phyloP scores from a whole-genome alignment of 2,888 invertebrate species.

The Ametastegia equiseti region DNA sequence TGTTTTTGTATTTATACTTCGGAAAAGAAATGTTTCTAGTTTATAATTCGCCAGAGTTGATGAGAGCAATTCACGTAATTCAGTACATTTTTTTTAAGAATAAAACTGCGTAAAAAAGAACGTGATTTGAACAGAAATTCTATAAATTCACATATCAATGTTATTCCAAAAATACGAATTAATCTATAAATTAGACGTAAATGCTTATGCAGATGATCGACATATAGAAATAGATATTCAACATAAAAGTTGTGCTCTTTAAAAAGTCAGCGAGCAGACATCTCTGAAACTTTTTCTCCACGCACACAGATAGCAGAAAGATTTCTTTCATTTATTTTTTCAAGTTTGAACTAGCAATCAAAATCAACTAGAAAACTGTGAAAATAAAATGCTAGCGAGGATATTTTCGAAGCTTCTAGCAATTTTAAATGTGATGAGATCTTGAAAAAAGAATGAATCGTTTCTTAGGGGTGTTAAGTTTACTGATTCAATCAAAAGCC shows the following conservation, averaged over 20 bases:
- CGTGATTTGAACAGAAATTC: not conserved
- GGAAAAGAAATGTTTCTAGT: too few species aligned
- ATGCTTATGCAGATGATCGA: not conserved
- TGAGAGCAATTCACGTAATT: not conserved
- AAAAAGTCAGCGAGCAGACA: not conserved
- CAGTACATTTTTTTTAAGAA: not conserved
- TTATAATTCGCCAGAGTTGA: too few species aligned
- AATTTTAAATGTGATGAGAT: too few species aligned
- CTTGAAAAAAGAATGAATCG: too few species aligned
- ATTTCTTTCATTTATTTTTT: not conserved
- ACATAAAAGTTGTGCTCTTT: not conserved
- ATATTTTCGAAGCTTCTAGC: too few species aligned
- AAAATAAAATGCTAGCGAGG: too few species aligned
- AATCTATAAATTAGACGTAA: not conserved
- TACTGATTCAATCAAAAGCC: too few species aligned
- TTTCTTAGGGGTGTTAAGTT: too few species aligned
- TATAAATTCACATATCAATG: not conserved
- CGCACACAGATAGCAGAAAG: not conserved
- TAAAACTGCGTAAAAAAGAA: not conserved
- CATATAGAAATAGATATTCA: not conserved
- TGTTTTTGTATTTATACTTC: too few species aligned
- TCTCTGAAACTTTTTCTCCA: not conserved
- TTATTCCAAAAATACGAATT: not conserved
- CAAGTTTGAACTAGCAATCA: too few species aligned
- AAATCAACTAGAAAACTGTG: too few species aligned